Conservation (phyloP, 2,797 vertebrate species). For the Myiotriccus ornatus region DNA sequence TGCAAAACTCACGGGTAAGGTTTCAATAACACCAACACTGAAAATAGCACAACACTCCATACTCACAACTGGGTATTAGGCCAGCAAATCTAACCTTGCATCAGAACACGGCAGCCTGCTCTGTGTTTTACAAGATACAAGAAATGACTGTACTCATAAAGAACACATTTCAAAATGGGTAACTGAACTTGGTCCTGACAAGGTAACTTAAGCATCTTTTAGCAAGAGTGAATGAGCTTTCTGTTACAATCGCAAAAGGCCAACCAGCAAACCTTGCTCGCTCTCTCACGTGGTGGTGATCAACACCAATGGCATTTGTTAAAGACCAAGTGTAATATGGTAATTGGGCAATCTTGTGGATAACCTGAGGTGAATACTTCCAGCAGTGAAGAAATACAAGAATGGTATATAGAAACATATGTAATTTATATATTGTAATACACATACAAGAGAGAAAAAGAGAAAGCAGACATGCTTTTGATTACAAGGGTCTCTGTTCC, state of each 20-base stretch:
- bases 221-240: not conserved
- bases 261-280: not conserved
- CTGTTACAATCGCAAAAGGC: not conserved
- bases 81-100: not conserved
- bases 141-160: not conserved
- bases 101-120: fast-evolving
- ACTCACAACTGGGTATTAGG: not conserved
- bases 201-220: not conserved
- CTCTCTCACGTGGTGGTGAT: not conserved
- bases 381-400: conserved; percentile 9
- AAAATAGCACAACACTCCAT: not conserved
- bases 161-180: not conserved
- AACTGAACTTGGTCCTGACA: not conserved
- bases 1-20: not conserved
- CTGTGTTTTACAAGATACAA: not conserved
- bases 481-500: not conserved
- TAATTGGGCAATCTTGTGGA: not conserved
- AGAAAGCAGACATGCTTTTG: not conserved
- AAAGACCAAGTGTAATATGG: not conserved
- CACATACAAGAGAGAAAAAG: not conserved
- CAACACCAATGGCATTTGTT: not conserved
- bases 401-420: not conserved
- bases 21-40: not conserved
- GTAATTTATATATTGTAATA: not conserved
- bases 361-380: conserved; percentile 24